A percentile compares a stretch with the other conserved stretches of the same genome.
Evolutionary conservation across 1,140 invertebrate genomes (phyloP).

Genomic region (Orussus abietinus): DNA sequence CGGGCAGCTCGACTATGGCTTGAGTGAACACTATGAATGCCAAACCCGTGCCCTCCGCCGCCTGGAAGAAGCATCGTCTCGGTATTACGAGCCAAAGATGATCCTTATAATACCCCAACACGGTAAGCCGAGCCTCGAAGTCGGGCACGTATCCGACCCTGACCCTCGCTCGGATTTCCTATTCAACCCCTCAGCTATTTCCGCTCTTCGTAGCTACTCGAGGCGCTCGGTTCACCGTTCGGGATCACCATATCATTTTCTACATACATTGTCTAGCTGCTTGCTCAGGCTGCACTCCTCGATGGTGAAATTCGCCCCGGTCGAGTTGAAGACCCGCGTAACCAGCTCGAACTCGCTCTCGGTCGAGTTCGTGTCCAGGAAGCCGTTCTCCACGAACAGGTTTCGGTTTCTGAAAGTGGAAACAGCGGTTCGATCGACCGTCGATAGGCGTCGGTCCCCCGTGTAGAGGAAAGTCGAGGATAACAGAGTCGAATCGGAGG

Average conservation of each 20-base stretch:
- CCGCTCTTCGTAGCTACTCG: too few relatives aligned
- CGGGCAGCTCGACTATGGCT: slow-evolving; percentile 85
- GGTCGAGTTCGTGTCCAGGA: slow-evolving; percentile 54
- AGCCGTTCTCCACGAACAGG: slow-evolving; percentile 54
- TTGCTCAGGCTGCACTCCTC: slow-evolving; percentile 65
- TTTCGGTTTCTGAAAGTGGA: slow-evolving; percentile 58
- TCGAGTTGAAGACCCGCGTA: slow-evolving; percentile 46
- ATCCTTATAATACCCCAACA: too few relatives aligned
- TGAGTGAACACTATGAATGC: slow-evolving; percentile 91
- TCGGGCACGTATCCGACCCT: too few relatives aligned
- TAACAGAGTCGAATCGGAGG: too few relatives aligned
- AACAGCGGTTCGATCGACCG: slow-evolving; percentile 33
- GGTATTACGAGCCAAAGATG: too few relatives aligned
- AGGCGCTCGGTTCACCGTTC: too few relatives aligned
- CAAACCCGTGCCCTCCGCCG: slow-evolving; percentile 88
- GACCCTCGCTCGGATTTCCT: too few relatives aligned
- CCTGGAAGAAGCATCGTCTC: slow-evolving; percentile 58
- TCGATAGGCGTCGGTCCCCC: too few relatives aligned
- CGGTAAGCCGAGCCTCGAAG: too few relatives aligned
- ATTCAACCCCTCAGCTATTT: too few relatives aligned
- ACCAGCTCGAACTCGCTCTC: slow-evolving; percentile 54
- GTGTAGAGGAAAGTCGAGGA: too few relatives aligned
- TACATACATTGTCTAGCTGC: slow-evolving; percentile 69
- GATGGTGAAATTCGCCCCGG: slow-evolving; percentile 48
- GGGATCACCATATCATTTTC: neutral